A percentile compares a stretch with the other conserved stretches of the same genome.
Evolutionary conservation across 2,888 invertebrate species (phyloP).

Genomic region (Colostygia pectinataria): DNA sequence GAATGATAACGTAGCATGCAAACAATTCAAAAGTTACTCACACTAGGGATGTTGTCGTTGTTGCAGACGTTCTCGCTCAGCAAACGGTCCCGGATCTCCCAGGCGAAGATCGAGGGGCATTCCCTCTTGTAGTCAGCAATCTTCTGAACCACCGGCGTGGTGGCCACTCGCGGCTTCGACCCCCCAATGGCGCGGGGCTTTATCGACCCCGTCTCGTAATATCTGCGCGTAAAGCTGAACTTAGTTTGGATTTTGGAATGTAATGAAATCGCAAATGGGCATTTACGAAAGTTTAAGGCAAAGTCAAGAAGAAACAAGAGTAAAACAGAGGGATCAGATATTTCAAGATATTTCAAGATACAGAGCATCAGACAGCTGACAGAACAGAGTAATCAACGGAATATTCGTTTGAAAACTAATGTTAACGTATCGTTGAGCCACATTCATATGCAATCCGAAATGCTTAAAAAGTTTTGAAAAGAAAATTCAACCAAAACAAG

Average conservation of each 20-base stretch:
- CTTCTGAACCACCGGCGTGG: conserved; percentile 96
- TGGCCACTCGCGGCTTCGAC: conserved; percentile 97
- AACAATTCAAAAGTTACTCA: conserved; percentile 84
- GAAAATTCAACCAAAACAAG: too few relatives aligned
- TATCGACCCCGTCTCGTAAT: conserved; percentile 99
- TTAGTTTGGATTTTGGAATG: conserved; percentile 73
- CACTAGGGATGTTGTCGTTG: conserved; percentile 98
- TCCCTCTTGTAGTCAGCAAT: conserved; percentile 98
- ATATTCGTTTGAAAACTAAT: too few relatives aligned
- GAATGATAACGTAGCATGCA: background rate
- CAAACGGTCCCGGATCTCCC: conserved; percentile 98
- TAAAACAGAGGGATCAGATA: too few relatives aligned
- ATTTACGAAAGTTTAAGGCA: background rate
- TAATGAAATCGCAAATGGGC: conserved; percentile 42
- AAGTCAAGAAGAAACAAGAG: too few relatives aligned
- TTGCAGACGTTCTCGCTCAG: conserved; percentile 97
- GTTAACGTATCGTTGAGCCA: too few relatives aligned
- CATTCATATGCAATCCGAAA: too few relatives aligned
- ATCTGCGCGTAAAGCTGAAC: conserved; percentile 85
- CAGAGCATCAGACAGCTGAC: too few relatives aligned
- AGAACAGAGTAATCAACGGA: too few relatives aligned
- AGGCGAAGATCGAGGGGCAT: conserved; percentile 98
- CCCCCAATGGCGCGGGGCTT: conserved; percentile 98
- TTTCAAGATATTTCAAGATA: too few relatives aligned
- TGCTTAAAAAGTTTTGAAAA: too few relatives aligned